Base-by-base conservation (phyloP, 2,888 invertebrate species). In the Sericinus montela region DNA sequence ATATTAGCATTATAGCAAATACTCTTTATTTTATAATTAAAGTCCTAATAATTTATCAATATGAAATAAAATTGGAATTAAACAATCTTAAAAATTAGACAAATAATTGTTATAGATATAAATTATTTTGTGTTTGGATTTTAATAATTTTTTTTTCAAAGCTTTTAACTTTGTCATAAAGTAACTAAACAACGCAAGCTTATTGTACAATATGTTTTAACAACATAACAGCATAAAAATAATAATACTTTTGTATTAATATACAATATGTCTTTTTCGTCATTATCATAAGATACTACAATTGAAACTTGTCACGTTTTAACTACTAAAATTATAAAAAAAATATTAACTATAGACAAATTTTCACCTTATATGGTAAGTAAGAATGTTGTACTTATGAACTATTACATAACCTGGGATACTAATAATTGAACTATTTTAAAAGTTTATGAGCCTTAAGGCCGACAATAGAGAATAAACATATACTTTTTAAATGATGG, bases 341-440 rank as follows among this genome's bases (percentile, higher is more conserved):
- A n/a, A 43, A 29, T 39, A 39, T n/a, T 34, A 44, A 44, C 39
- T 39, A 25, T 25, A 1, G 7, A 38, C 42, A 25, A 37, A 41
- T 48, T 3, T 3, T 5, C 5, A 44, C 48, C 48, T 39, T 39
- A 49, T n/a, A 16, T 35, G 48, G 44, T 49, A 44, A 48, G 43
- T 39, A 38, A 15, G 34, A 43, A 43, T 43, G 25, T 49, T 48
- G 44, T 49, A 49, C 48, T 49, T 25, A 34, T 44, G 11, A 32
- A 32, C 10, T 11, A 7, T 32, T 11, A 32, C 11, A 39, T 13
- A 49, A 34, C 44, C 39, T 49, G 25, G 39, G 37, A 15, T 39
- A 39, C 6, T 37, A 16, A 16, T 8, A 43, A 40, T 35, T 38
- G 42, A 42, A 41, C 47, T 34, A 38, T 10, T n/a, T 41, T n/a